These are phyloP conservation scores for Trigoniulus corallinus DNA, from an alignment of 1,140 invertebrate species.

Conservation along the genomic window DNA sequence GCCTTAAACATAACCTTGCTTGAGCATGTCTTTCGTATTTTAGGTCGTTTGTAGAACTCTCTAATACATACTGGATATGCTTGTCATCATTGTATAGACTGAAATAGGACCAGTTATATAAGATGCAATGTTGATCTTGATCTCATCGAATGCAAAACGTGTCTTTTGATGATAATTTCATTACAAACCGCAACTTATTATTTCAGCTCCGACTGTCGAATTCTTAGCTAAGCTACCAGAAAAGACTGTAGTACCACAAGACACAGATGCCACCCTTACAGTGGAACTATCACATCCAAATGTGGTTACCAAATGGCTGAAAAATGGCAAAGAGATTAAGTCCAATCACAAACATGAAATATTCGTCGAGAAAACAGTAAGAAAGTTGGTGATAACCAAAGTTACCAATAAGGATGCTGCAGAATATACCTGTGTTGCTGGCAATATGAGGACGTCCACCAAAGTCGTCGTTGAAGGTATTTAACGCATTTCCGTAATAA, in stretches of 20 bases:
- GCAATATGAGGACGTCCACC: constrained; percentile 65
- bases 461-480: constrained; percentile 70
- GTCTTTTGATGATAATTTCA: no score
- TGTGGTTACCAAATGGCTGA: constrained; percentile 66
- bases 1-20: no score
- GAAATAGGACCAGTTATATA: no score
- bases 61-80: no score
- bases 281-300: constrained; percentile 64
- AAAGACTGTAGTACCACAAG: constrained; percentile 48
- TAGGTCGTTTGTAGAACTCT: no score
- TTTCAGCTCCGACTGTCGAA: constrained; percentile 47
- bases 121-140: no score
- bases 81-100: no score
- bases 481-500: constrained; percentile 12
- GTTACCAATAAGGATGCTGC: constrained; percentile 59
- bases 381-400: constrained; percentile 66
- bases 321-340: constrained; percentile 49
- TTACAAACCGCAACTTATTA: no score
- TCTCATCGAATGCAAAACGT: no score
- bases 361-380: constrained; percentile 46
- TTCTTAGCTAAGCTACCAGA: constrained; percentile 64
- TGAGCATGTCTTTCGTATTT: no score
- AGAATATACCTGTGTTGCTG: constrained; percentile 64
- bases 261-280: constrained; percentile 55
- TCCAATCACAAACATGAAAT: constrained; percentile 52